These are phyloP conservation scores for Ceratosolen solmsi DNA, from an alignment of 1,140 invertebrate species.

Conservation along the genomic window DNA sequence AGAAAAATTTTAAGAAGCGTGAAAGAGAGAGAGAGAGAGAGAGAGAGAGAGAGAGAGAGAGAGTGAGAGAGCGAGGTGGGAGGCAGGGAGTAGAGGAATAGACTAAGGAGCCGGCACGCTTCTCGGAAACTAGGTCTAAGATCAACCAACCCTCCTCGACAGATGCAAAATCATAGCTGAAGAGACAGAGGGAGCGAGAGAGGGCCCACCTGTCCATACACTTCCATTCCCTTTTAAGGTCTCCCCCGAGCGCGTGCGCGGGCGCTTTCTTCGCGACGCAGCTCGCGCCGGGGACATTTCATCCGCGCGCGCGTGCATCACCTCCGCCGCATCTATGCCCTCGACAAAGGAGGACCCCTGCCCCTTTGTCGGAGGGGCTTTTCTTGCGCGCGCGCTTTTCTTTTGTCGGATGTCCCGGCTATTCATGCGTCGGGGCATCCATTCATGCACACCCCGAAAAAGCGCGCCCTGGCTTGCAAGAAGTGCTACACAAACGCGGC, in stretches of 20 bases:
- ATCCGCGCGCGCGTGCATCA: slow-evolving; percentile 62
- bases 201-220: slow-evolving; percentile 70
- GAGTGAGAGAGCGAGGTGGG: neutral
- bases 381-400: slow-evolving; percentile 66
- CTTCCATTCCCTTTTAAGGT: slow-evolving; percentile 53
- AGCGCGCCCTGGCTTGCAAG: neutral
- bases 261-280: slow-evolving; percentile 42
- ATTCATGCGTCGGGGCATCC: slow-evolving; percentile 52
- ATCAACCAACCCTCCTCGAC: slow-evolving; percentile 61
- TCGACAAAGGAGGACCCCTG: slow-evolving; percentile 63
- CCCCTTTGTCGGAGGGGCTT: slow-evolving; percentile 67
- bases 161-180: slow-evolving; percentile 69
- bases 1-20: slow-evolving; percentile 50
- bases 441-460: slow-evolving; percentile 61
- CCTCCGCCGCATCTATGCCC: slow-evolving; percentile 57
- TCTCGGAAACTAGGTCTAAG: slow-evolving; percentile 63
- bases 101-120: slow-evolving; percentile 56
- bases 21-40: slow-evolving; percentile 13
- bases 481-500: slow-evolving; percentile 52
- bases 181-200: neutral
- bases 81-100: neutral
- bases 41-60: neutral
- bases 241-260: slow-evolving; percentile 46
- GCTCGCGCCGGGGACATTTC: slow-evolving; percentile 26
- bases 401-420: slow-evolving; percentile 58